Evolutionary conservation across 1,140 invertebrate species (phyloP).

Genomic region (Philaenus spumarius): DNA sequence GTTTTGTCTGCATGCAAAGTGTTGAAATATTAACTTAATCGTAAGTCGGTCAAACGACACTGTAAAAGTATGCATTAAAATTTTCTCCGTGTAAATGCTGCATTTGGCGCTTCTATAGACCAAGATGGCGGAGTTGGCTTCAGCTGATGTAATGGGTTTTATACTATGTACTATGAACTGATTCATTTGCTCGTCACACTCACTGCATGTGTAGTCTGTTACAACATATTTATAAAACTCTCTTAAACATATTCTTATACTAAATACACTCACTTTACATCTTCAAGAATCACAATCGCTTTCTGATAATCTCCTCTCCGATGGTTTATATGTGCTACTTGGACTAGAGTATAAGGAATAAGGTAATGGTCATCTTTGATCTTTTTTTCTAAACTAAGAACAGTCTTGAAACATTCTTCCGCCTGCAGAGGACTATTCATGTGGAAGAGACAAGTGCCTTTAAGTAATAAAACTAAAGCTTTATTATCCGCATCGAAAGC

Average conservation of each 20-base stretch:
- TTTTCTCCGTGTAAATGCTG: too few species aligned
- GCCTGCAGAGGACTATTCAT: constrained; percentile 64
- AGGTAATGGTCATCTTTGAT: constrained; percentile 80
- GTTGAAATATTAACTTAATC: too few species aligned
- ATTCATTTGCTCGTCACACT: too few species aligned
- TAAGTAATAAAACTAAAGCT: constrained; percentile 66
- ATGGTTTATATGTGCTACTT: constrained; percentile 72
- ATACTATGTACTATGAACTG: neutral
- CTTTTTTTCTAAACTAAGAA: constrained; percentile 63
- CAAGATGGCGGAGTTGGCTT: too few species aligned
- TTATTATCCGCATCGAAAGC: constrained; percentile 69
- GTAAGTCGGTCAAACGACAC: too few species aligned
- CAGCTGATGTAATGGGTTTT: neutral
- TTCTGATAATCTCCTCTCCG: constrained; percentile 56
- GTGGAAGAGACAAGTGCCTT: constrained; percentile 75
- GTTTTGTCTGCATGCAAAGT: too few species aligned
- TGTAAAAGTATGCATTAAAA: too few species aligned
- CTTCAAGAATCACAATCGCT: constrained; percentile 67
- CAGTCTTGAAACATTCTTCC: constrained; percentile 64
- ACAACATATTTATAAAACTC: neutral
- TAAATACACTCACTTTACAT: constrained; percentile 52
- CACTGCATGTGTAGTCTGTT: neutral
- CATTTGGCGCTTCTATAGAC: too few species aligned
- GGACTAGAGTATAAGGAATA: constrained; percentile 78
- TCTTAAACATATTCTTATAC: neutral